Evolutionary conservation across 2,113 vertebrate species (phyloP), one percentile per base, ranked within the genome.

Genomic region (Blennius ocellaris): DNA sequence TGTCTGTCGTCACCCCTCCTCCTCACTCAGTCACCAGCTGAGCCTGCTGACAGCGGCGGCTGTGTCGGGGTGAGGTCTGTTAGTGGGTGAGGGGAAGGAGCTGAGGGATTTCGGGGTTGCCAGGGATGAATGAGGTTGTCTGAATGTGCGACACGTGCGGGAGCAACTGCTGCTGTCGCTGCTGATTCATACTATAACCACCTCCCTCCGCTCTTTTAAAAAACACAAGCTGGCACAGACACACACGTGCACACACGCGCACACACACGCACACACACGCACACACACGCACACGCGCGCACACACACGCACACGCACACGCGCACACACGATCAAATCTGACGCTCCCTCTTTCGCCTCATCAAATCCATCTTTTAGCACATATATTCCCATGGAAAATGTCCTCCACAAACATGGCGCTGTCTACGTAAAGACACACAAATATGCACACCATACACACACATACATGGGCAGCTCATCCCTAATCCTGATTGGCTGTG

Each of bases 101-200:
- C 69, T 55, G 62, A 39, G 61, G 73, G 88, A 73, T 83, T 88
- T 85, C 56, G 60, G 78, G 80, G 80, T 78, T 80, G 55, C 68
- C 69, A 81, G 63, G 77, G 88, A 88, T 91, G 89, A 88, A 88
- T 88, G 76, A 89, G 86, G 87, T 87, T 61, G 73, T 87, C 85
- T 90, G 78, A 90, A 73, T 82, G 78, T 87, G 83, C 47, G 85
- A 88, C 89, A 89, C 90, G 87, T 90, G 89, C 90, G 85, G 66
- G 48, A 71, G 63, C 6, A 69, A 72, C 78, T 72, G 81, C 82
- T 69, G 69, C 62, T 71, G 78, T 81, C 56, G 64, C 83, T 86
- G 81, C 75, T 89, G 85, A 91, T 87, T 87, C 89, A 86, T 78
- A 72, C 68, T 59, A 66, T 73, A 47, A 64, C 16, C 52, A 30